Evolutionary conservation across 2,888 invertebrate genomes (phyloP).

Genomic region (Chymomyza amoena): DNA sequence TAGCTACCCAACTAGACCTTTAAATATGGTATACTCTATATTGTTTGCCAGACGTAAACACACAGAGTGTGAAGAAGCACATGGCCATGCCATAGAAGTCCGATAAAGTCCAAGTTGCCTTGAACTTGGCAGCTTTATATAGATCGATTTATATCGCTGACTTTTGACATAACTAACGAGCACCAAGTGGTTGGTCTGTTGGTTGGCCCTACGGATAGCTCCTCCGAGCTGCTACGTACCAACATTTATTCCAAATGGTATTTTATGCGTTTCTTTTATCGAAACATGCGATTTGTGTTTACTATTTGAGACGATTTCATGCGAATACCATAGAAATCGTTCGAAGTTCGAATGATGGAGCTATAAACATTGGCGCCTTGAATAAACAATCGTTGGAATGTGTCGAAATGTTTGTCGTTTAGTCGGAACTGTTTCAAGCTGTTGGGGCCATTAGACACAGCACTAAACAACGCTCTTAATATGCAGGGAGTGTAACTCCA

Average conservation of each 20-base stretch:
- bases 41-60: neutral
- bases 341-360: neutral
- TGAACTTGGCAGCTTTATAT: conserved; percentile 51
- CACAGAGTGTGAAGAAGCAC: neutral
- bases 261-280: neutral
- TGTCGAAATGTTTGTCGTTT: neutral
- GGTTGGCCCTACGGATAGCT: neutral
- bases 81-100: neutral
- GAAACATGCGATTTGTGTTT: neutral
- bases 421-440: neutral
- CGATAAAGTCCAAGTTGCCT: conserved; percentile 35
- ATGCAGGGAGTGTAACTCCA: conserved; percentile 9
- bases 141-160: neutral
- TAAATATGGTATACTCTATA: neutral
- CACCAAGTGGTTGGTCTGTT: neutral
- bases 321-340: neutral
- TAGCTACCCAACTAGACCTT: neutral
- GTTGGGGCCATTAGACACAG: conserved; percentile 47
- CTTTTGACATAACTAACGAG: neutral
- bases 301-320: neutral
- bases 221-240: neutral
- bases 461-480: conserved; percentile 29
- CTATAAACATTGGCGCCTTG: neutral
- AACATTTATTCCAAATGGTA: neutral
- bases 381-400: neutral